A percentile compares a stretch with the other conserved stretches of the same genome.
These are phyloP conservation scores for Cydia strobilella DNA, from an alignment of 1,140 invertebrate species.

Conservation along the genomic window DNA sequence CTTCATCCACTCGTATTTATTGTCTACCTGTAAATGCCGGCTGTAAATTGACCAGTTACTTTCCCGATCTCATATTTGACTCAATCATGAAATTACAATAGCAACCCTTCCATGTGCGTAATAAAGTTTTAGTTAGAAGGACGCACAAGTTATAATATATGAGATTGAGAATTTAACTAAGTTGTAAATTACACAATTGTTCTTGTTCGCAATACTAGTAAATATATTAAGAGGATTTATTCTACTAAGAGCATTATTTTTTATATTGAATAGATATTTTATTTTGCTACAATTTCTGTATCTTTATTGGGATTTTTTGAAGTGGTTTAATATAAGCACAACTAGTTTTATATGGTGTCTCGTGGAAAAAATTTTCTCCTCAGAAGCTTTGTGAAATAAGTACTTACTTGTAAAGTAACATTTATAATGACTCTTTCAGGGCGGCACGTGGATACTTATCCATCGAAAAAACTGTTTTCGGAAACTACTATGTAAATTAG, in stretches of 20 bases:
- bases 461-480: not conserved
- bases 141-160: not conserved
- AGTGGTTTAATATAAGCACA: not conserved
- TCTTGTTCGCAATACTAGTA: not conserved
- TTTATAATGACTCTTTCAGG: no score
- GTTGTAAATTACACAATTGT: not conserved
- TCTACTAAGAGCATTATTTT: not conserved
- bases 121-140: not conserved
- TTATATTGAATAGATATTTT: not conserved
- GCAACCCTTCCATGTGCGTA: not conserved
- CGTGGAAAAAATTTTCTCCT: no score
- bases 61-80: not conserved
- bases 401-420: no score
- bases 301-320: not conserved
- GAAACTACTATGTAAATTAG: constrained; percentile 5
- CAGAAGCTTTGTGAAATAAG: no score
- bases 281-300: not conserved
- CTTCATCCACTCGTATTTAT: constrained; percentile 25
- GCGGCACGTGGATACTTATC: not conserved
- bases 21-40: constrained; percentile 24
- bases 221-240: not conserved
- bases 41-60: constrained; percentile 5
- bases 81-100: not conserved
- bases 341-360: no score
- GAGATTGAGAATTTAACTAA: not conserved